Evolutionary conservation across 2,888 invertebrate genomes (phyloP).

Genomic region (Leptopilina syphax): DNA sequence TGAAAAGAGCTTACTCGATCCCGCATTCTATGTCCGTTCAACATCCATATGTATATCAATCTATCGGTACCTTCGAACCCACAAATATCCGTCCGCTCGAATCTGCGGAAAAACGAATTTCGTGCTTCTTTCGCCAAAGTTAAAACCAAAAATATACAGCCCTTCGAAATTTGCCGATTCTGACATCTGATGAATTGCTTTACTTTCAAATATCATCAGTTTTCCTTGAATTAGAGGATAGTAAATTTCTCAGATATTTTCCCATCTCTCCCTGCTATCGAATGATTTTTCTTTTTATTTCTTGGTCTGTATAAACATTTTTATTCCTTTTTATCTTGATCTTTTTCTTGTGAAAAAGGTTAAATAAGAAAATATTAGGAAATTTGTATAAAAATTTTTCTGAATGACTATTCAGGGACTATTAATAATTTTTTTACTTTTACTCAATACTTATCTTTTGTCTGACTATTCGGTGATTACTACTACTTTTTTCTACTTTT

Average conservation of each 20-base stretch:
- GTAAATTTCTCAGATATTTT: too few relatives aligned
- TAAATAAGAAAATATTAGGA: too few relatives aligned
- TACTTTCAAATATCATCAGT: constrained; percentile 8
- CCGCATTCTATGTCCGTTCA: constrained; percentile 30
- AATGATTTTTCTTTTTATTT: background rate
- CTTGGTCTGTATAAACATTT: too few relatives aligned
- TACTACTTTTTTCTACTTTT: too few relatives aligned
- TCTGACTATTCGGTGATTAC: too few relatives aligned
- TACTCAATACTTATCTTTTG: too few relatives aligned
- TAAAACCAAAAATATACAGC: constrained; percentile 1
- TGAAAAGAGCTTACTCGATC: constrained; percentile 10
- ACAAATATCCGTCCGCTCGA: constrained; percentile 23
- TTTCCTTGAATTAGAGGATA: background rate
- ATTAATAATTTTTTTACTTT: too few relatives aligned
- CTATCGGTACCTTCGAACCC: constrained; percentile 13
- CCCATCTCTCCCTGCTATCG: background rate
- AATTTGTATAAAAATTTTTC: too few relatives aligned
- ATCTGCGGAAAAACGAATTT: constrained; percentile 35
- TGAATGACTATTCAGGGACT: too few relatives aligned
- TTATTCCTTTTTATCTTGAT: too few relatives aligned
- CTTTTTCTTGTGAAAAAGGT: too few relatives aligned
- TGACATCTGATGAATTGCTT: background rate
- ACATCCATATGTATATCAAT: constrained; percentile 37
- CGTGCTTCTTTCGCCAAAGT: constrained; percentile 22
- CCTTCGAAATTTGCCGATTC: background rate